Evolutionary conservation across 1,140 invertebrate species (phyloP), one percentile per base, ranked within the genome.

Genomic region (Heliothis virescens): DNA sequence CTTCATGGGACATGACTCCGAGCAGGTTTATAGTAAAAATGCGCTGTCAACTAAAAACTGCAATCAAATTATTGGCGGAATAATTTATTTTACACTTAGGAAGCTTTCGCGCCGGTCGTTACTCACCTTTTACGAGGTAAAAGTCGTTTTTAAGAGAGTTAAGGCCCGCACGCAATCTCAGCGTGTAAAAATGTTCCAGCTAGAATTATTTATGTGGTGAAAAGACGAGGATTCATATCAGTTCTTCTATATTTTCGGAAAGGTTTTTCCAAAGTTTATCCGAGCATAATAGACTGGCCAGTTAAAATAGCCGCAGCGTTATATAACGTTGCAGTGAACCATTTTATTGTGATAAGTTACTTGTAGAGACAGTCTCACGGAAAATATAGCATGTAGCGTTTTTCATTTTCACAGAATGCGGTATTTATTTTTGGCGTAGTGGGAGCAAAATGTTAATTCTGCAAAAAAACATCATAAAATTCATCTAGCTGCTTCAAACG

Each of bases 81-180:
- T 85, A 83, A 83, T 83, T 83, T 84, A 86, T 82, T 79, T 82
- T 72, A 72, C 67, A 59, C 78, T 77, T 57, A 82, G 79, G 71
- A 79, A 79, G 53, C 62, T 72, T 80, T 79, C 69, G 48, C 59
- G 75, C 48, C 79, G 84, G 81, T 63, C 85, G 81, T 91, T 89
- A 86, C 80, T 91, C 88, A 91, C 89, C 84, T 91, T 63, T 89
- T 90, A 89, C 89, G 89, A 91, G 86, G 79, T 76, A 80, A 80
- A 87, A 91, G 87, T 90, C 88, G 82, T 89, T 90, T 91, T 89
- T 89, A 89, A 92, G 86, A 85, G 88, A 91, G 88, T 91, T 87
- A 90, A 77, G 65, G 80, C 79, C 80, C 85, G 81, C 85, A 89
- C 89, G 87, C 88, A 91, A 91, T 89, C 90, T 90, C 86, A 75